phyloP scores from a whole-genome alignment of 2,888 invertebrate genomes.

The Conus canariensis region DNA sequence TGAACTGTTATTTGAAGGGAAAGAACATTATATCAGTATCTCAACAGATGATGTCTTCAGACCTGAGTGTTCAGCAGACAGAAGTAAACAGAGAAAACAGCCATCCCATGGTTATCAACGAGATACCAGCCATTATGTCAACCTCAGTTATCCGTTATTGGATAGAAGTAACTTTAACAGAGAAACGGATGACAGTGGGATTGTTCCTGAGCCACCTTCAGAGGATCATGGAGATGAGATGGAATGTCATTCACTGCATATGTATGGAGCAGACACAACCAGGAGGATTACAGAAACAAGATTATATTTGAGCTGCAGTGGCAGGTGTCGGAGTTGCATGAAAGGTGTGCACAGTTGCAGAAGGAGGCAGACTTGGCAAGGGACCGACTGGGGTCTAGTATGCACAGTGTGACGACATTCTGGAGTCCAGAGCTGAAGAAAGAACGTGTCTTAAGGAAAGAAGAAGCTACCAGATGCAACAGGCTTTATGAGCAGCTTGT shows the following conservation, averaged over 20 bases:
- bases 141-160: neutral
- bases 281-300: conserved; percentile 20
- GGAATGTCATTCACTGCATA: neutral
- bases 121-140: neutral
- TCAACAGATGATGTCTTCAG: neutral
- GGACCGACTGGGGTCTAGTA: conserved; percentile 97
- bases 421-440: conserved; percentile 99
- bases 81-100: neutral
- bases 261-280: neutral
- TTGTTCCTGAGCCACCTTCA: neutral
- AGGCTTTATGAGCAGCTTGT: conserved; percentile 97
- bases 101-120: neutral
- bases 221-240: neutral
- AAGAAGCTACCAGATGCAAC: conserved; percentile 97
- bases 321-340: conserved; percentile 18
- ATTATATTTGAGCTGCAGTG: conserved; percentile 20
- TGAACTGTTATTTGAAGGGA: neutral
- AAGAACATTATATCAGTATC: neutral
- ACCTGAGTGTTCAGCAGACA: neutral
- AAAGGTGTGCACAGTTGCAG: conserved; percentile 78
- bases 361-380: conserved; percentile 86
- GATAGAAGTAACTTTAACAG: neutral
- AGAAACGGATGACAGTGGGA: neutral
- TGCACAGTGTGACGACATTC: conserved; percentile 99
- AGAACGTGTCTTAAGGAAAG: conserved; percentile 96